Percentiles rank a stretch among this genome's conserved stretches.
These are phyloP conservation scores for Motacilla tschutschensis DNA, from an alignment of 2,113 vertebrate species.

Conservation along the genomic window DNA sequence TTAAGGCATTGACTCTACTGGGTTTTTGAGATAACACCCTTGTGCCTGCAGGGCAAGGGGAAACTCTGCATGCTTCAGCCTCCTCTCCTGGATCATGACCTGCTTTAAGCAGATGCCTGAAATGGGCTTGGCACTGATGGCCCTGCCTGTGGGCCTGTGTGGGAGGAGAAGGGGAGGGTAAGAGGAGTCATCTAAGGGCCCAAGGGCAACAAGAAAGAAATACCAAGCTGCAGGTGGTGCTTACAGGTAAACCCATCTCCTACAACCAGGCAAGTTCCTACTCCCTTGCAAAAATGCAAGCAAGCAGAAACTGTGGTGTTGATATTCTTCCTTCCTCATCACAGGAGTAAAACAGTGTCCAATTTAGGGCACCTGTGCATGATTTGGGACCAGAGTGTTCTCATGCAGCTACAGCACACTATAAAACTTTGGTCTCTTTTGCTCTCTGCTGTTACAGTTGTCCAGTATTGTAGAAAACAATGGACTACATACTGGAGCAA, in stretches of 20 bases:
- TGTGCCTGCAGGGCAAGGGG: not conserved
- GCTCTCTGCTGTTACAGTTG: not conserved
- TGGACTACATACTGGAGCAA: not conserved
- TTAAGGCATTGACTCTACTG: accelerated
- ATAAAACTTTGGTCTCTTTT: not conserved
- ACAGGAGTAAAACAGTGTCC: not conserved
- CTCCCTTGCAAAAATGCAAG: not conserved
- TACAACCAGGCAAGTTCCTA: not conserved
- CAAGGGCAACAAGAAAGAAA: not conserved
- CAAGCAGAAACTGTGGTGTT: not conserved
- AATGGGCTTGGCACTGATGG: not conserved
- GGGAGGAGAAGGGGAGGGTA: not conserved
- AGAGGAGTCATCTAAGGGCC: not conserved
- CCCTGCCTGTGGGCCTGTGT: not conserved
- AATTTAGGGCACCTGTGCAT: not conserved
- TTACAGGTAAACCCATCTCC: not conserved
- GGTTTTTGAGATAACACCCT: not conserved
- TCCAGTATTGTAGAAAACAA: not conserved
- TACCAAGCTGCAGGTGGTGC: not conserved
- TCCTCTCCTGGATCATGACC: not conserved
- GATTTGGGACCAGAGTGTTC: not conserved
- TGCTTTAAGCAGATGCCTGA: not conserved
- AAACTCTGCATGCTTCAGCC: not conserved
- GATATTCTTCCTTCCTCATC: not conserved
- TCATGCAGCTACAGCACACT: not conserved